Evolutionary conservation across 1,140 invertebrate species (phyloP).

Genomic region (Solenopsis fugax): DNA sequence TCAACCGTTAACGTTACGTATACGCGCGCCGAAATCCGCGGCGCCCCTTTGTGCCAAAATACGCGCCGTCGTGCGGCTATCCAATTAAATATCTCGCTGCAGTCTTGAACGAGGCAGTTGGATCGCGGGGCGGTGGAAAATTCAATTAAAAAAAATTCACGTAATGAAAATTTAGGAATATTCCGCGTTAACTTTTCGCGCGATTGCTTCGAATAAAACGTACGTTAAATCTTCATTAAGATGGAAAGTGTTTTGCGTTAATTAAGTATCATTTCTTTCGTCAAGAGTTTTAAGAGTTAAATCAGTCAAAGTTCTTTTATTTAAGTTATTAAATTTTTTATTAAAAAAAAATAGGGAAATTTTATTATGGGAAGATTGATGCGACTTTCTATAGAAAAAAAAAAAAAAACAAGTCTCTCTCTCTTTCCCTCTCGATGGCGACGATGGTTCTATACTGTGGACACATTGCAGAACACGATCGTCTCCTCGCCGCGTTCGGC

Average conservation of each 20-base stretch:
- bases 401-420: not conserved
- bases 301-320: not conserved
- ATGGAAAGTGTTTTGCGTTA: not conserved
- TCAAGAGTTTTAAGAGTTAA: not conserved
- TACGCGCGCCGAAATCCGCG: slow-evolving; percentile 12
- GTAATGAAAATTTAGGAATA: not conserved
- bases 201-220: not conserved
- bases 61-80: not conserved
- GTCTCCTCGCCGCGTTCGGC: not conserved
- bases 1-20: slow-evolving; percentile 3
- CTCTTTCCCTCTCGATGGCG: no score
- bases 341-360: not conserved
- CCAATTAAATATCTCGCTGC: slow-evolving; percentile 1
- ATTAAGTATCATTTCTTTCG: not conserved
- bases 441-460: not conserved
- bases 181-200: not conserved
- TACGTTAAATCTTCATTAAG: slow-evolving; percentile 1
- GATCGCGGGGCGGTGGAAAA: not conserved
- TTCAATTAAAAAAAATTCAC: slow-evolving; percentile 3
- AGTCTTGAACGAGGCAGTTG: not conserved
- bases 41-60: not conserved
- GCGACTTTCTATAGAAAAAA: not conserved
- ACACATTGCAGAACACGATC: not conserved
- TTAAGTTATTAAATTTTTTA: not conserved
- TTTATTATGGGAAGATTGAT: not conserved